Evolutionary conservation across 2,888 invertebrate genomes (phyloP).

Genomic region (Brenthis ino): DNA sequence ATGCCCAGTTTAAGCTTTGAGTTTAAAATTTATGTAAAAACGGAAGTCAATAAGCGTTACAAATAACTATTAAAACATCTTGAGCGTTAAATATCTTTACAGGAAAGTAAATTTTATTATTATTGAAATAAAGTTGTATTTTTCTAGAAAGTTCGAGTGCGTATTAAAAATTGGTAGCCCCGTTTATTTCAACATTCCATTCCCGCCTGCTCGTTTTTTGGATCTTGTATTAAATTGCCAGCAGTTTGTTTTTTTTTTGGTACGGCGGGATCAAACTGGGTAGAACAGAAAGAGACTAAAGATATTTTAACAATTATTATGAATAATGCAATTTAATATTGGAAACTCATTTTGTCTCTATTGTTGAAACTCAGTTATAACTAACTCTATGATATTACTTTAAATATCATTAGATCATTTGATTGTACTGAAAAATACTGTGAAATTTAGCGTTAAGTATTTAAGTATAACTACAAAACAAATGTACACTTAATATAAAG

Average conservation of each 20-base stretch:
- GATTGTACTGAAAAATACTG: too few species aligned
- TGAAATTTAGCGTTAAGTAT: too few species aligned
- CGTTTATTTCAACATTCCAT: slow-evolving; percentile 73
- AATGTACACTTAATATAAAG: too few species aligned
- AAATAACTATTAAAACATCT: slow-evolving; percentile 40
- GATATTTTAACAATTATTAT: neutral
- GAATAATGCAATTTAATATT: too few species aligned
- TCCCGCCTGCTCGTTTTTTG: slow-evolving; percentile 65
- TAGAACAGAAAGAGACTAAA: slow-evolving; percentile 12
- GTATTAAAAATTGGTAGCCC: slow-evolving; percentile 74
- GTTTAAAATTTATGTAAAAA: slow-evolving; percentile 50
- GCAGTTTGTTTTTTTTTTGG: slow-evolving; percentile 66
- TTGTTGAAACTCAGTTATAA: too few species aligned
- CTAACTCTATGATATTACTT: too few species aligned
- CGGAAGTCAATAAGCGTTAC: slow-evolving; percentile 48
- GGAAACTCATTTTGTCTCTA: too few species aligned
- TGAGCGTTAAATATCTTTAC: slow-evolving; percentile 36
- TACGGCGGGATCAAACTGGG: slow-evolving; percentile 44
- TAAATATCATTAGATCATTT: too few species aligned
- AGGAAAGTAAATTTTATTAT: slow-evolving; percentile 51
- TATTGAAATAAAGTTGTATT: slow-evolving; percentile 52
- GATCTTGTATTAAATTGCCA: slow-evolving; percentile 73
- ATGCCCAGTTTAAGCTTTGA: slow-evolving; percentile 21
- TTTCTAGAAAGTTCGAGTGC: slow-evolving; percentile 50
- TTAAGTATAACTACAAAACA: too few species aligned